Conservation (phyloP, 1,140 invertebrate genomes). For the Drosophila pandora region DNA sequence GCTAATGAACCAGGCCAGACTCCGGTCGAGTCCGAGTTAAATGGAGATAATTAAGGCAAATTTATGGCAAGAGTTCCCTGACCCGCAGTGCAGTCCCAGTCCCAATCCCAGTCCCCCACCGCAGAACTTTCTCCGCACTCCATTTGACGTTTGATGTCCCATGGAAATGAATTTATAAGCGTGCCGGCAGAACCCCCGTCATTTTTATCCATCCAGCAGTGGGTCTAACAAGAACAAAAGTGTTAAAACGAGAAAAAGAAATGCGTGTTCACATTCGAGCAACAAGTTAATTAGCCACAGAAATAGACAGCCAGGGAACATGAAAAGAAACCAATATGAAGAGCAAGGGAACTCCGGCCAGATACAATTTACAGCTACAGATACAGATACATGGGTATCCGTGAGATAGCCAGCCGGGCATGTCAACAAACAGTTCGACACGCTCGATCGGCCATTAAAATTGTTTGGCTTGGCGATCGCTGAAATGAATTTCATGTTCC, state of each 20-base stretch:
- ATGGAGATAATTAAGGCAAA: slow-evolving; percentile 39
- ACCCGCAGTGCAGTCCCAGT: slow-evolving; percentile 11
- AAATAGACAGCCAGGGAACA: slow-evolving; percentile 52
- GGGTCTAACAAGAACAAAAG: slow-evolving; percentile 57
- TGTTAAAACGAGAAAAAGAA: slow-evolving; percentile 69
- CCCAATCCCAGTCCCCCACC: background rate
- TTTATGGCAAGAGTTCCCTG: slow-evolving; percentile 48
- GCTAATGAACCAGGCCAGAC: slow-evolving; percentile 33
- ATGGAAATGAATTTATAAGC: slow-evolving; percentile 66
- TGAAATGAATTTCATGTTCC: slow-evolving; percentile 62
- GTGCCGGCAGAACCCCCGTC: slow-evolving; percentile 26
- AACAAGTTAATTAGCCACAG: slow-evolving; percentile 78
- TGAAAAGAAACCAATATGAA: slow-evolving; percentile 48
- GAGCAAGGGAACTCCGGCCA: background rate
- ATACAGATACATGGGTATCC: slow-evolving; percentile 50
- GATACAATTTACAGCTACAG: slow-evolving; percentile 46
- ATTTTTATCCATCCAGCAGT: slow-evolving; percentile 7
- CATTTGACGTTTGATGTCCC: slow-evolving; percentile 59
- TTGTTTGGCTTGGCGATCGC: slow-evolving; percentile 36
- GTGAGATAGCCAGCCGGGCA: slow-evolving; percentile 45
- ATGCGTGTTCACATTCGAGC: slow-evolving; percentile 66
- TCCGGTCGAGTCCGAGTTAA: slow-evolving; percentile 12
- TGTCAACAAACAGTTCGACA: slow-evolving; percentile 58
- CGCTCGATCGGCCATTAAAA: slow-evolving; percentile 60
- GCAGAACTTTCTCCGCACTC: slow-evolving; percentile 68